phyloP scores from a whole-genome alignment of 2,888 invertebrate genomes.

The Troides helena region DNA sequence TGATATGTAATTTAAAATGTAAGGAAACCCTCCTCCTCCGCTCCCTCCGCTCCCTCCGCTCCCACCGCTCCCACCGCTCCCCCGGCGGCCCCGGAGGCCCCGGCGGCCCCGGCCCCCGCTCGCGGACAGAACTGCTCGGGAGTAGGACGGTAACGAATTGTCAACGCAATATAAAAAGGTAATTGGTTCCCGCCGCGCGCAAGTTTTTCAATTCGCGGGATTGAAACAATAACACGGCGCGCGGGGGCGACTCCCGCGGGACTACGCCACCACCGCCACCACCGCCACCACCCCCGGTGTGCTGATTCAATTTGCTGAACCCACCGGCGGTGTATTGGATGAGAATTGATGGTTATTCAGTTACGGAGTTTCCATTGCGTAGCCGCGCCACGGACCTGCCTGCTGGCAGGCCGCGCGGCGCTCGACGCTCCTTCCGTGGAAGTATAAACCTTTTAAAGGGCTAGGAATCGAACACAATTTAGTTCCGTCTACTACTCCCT shows the following conservation, averaged over 20 bases:
- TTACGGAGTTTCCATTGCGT: conserved; percentile 23
- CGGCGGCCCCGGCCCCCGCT: too few species aligned
- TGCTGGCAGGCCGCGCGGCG: not conserved
- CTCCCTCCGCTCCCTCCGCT: too few species aligned
- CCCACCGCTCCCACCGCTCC: too few species aligned
- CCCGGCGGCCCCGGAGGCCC: too few species aligned
- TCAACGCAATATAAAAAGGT: conserved; percentile 12
- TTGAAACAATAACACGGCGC: conserved; percentile 76
- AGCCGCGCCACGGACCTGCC: not conserved
- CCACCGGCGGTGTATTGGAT: conserved; percentile 32
- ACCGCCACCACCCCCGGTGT: conserved; percentile 38
- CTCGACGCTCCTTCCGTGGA: too few species aligned
- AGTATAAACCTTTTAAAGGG: too few species aligned
- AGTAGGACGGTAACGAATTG: not conserved
- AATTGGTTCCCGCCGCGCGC: conserved; percentile 23
- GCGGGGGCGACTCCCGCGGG: conserved; percentile 57
- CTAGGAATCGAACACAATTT: too few species aligned
- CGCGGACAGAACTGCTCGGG: too few species aligned
- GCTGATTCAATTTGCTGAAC: conserved; percentile 66
- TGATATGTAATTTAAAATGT: too few species aligned
- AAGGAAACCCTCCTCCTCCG: too few species aligned
- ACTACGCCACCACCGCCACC: conserved; percentile 39
- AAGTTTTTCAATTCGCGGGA: conserved; percentile 57
- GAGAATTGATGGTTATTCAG: conserved; percentile 26
- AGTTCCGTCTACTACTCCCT: too few species aligned